phyloP scores from a whole-genome alignment of 1,140 invertebrate genomes.

The Drosophila persimilis region DNA sequence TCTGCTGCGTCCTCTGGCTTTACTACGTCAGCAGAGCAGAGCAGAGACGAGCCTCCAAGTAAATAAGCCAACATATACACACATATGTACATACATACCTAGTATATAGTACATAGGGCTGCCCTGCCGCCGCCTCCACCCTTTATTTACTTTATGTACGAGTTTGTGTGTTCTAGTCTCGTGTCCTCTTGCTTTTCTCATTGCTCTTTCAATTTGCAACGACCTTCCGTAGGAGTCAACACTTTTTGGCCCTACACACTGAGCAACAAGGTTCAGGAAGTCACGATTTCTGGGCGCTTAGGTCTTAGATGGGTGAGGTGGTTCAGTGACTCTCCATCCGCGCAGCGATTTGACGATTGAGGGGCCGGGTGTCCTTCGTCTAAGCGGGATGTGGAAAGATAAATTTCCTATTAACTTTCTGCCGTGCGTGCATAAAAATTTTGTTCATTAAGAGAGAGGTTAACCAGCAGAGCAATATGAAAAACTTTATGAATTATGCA shows the following conservation, averaged over 20 bases:
- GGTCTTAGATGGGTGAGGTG: neutral
- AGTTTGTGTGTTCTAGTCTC: slow-evolving; percentile 9
- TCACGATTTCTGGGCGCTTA: slow-evolving; percentile 9
- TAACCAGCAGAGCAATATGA: neutral
- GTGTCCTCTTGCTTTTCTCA: slow-evolving; percentile 21
- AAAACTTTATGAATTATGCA: neutral
- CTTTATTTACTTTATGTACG: neutral
- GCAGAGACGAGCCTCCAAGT: slow-evolving; percentile 75
- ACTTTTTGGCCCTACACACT: slow-evolving; percentile 45
- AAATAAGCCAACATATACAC: slow-evolving; percentile 46
- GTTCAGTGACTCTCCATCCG: slow-evolving; percentile 20
- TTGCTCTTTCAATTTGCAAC: slow-evolving; percentile 49
- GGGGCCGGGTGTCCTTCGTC: slow-evolving; percentile 1
- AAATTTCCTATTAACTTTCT: slow-evolving; percentile 18
- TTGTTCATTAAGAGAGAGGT: too few species aligned
- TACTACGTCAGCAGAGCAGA: slow-evolving; percentile 68
- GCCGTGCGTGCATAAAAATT: neutral
- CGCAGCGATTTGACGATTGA: too few species aligned
- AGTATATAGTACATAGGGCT: slow-evolving; percentile 17
- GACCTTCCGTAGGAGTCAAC: slow-evolving; percentile 61
- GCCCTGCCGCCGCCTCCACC: neutral
- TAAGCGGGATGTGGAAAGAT: neutral
- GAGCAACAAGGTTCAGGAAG: slow-evolving; percentile 58
- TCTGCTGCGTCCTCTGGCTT: slow-evolving; percentile 39
- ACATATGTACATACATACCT: neutral